Conservation (phyloP, 2,888 invertebrate species). For the Leptinotarsa tumamoca region DNA sequence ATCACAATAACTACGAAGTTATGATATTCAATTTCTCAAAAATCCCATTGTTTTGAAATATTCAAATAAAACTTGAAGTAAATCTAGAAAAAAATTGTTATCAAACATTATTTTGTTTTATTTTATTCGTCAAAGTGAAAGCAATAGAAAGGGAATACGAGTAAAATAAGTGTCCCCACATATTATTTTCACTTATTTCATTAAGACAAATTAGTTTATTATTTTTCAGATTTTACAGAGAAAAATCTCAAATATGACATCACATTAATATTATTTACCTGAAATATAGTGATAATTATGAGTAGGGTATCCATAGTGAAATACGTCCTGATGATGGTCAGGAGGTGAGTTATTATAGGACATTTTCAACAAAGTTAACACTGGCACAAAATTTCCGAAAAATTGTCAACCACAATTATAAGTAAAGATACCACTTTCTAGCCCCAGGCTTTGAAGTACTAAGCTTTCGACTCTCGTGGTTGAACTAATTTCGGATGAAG, state of each 20-base stretch:
- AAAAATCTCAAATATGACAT: no score
- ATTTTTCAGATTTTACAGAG: no score
- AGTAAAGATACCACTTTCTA: constrained; percentile 41
- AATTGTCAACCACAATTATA: constrained; percentile 28
- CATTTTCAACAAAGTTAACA: constrained; percentile 48
- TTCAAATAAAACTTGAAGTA: no score
- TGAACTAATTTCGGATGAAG: constrained; percentile 49
- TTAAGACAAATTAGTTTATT: background rate
- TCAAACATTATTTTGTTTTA: background rate
- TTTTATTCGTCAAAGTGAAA: constrained; percentile 12
- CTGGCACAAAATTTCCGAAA: constrained; percentile 6
- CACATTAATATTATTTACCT: constrained; percentile 48
- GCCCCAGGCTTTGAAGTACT: constrained; percentile 48
- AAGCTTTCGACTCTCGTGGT: constrained; percentile 47
- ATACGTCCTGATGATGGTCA: constrained; percentile 59
- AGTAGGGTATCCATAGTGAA: constrained; percentile 59
- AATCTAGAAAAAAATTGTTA: background rate
- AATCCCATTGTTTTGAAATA: no score
- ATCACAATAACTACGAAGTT: no score
- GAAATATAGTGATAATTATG: constrained; percentile 60
- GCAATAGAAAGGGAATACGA: constrained; percentile 2
- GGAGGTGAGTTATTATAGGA: constrained; percentile 59
- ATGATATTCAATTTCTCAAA: no score
- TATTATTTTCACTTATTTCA: constrained; percentile 28
- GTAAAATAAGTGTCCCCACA: constrained; percentile 29